phyloP scores from a whole-genome alignment of 2,888 invertebrate genomes.

The Hofmannophila pseudospretella region DNA sequence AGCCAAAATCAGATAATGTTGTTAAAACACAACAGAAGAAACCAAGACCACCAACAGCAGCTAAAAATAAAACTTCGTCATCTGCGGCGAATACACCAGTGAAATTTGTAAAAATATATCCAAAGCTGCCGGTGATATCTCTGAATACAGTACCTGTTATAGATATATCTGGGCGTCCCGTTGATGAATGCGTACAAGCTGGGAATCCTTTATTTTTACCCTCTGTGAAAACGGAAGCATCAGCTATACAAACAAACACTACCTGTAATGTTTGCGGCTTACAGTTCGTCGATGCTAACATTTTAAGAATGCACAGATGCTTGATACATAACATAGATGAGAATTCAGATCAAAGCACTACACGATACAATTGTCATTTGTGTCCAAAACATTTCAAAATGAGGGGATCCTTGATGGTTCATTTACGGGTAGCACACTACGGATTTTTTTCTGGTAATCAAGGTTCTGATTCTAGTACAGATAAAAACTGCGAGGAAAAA shows the following conservation, averaged over 20 bases:
- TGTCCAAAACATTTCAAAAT: constrained; percentile 89
- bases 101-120: constrained; percentile 68
- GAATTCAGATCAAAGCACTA: constrained; percentile 45
- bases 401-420: constrained; percentile 89
- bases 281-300: constrained; percentile 82
- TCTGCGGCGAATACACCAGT: constrained; percentile 41
- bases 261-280: constrained; percentile 84
- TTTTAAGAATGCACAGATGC: constrained; percentile 86
- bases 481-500: constrained; percentile 26
- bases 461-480: constrained; percentile 16
- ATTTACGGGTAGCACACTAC: constrained; percentile 87
- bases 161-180: constrained; percentile 37
- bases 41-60: constrained; percentile 33
- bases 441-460: constrained; percentile 64
- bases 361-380: constrained; percentile 83
- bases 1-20: constrained; percentile 29
- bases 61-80: constrained; percentile 61
- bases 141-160: constrained; percentile 53
- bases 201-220: constrained; percentile 34
- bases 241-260: constrained; percentile 34
- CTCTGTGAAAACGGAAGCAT: constrained; percentile 41
- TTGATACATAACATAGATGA: constrained; percentile 80
- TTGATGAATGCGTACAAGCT: constrained; percentile 30
- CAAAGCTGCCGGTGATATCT: constrained; percentile 62
- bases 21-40: constrained; percentile 41